Percentiles rank a stretch among this genome's conserved stretches.
phyloP scores from a whole-genome alignment of 2,113 vertebrate genomes.

The Oncorhynchus keta region DNA sequence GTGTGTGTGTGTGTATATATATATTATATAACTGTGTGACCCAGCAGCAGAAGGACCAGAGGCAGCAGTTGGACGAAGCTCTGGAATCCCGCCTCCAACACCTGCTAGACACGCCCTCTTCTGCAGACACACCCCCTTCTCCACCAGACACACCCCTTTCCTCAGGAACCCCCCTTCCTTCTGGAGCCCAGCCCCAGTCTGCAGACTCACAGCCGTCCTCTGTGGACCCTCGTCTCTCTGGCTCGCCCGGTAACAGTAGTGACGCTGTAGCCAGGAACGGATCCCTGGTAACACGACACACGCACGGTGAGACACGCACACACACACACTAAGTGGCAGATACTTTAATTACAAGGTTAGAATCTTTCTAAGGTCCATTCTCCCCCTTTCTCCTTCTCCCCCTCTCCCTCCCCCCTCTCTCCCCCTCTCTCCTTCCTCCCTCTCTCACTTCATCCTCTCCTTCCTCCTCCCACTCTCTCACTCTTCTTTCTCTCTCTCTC shows the following conservation, averaged over 20 bases:
- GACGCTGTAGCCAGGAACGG: conserved; percentile 1
- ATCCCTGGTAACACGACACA: conserved; percentile 1
- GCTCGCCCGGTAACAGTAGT: conserved; percentile 10
- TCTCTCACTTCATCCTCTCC: too few relatives aligned
- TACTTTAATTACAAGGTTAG: too few relatives aligned
- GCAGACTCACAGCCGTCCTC: conserved; percentile 39
- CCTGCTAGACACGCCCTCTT: conserved; percentile 34
- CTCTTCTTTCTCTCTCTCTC: too few relatives aligned
- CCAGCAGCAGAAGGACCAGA: conserved; percentile 70
- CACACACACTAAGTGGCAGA: not conserved
- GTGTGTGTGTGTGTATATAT: too few relatives aligned
- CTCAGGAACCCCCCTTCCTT: not conserved
- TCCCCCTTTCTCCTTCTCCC: too few relatives aligned
- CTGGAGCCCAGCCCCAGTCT: not conserved
- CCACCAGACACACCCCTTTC: not conserved
- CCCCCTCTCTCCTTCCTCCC: too few relatives aligned
- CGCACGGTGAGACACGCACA: not conserved
- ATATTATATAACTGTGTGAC: conserved; percentile 42
- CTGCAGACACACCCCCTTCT: conserved; percentile 15
- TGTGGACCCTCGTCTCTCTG: conserved; percentile 12
- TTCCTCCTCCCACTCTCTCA: too few relatives aligned
- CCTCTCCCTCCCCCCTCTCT: too few relatives aligned
- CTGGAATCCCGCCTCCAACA: conserved; percentile 69
- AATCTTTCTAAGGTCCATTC: too few relatives aligned
- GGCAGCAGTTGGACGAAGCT: conserved; percentile 72